Evolutionary conservation across 2,797 vertebrate genomes (phyloP), one percentile per base, ranked within the genome.

Genomic region (Phoebastria nigripes): DNA sequence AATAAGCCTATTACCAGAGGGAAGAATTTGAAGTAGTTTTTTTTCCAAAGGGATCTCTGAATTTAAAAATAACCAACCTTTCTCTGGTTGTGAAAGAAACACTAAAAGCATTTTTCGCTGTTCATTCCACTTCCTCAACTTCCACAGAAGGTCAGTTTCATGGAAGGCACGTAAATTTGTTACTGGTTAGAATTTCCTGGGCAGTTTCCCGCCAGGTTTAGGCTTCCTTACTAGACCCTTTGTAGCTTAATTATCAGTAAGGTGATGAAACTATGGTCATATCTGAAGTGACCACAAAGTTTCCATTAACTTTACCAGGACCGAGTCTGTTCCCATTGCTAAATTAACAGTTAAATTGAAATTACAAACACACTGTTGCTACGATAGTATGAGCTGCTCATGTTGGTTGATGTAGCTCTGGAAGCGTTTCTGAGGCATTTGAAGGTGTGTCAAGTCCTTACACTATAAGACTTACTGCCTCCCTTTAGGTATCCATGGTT

Each of bases 1-100:
- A 82, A 59, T 91, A 94, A 96, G 65, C 91, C 61, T 86, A 29
- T 86, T 94, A 78, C 35, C 56, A 81, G 76, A 91, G 72, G 39
- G 58, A 58, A 81, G 76, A 91, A 88, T 58, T 37, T 49, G 72
- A 89, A 90, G 76, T 44, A 35, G n/a, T 58, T 89, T 82, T 62
- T 62, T 78, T 76, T 66, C 49, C 67, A 59, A 70, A 82, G 84
- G 5, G 39, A 63, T 59, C 85, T n/a, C 78, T 93, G 91, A 73
- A 89, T 71, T 90, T 82, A 66, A 84, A 96, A 92, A 70, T 79
- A 94, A 37, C 46, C 61, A 70, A 46, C 56, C n/a, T 78, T 85
- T 44, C 31, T 67, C n/a, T 91, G 71, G 44, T 63, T 33, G 9
- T 74, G 63, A 82, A 91, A 82, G 67, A 54, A 77, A 87, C 70